Base-by-base conservation (phyloP, 2,797 vertebrate species). In the Eupleurogrammus muticus region DNA sequence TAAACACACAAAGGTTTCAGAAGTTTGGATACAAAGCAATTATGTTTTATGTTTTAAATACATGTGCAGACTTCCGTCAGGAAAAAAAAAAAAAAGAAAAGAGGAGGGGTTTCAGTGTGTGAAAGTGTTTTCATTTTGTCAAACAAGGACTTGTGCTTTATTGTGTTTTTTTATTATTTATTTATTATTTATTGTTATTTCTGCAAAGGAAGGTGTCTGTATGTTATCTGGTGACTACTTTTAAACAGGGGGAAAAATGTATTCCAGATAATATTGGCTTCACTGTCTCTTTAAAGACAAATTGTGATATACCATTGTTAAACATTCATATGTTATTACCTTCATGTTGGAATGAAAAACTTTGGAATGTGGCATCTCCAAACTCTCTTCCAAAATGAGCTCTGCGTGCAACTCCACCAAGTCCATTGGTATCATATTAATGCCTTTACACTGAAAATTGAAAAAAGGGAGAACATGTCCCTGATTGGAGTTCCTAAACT, bases 401-500 rank as follows among this genome's bases (percentile, higher is more conserved):
- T 17, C 1, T 2, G 51, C 12, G 47, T 50, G 20, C 42, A 36
- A 14, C 32, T 17, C 4, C 9, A 60, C 40, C 75, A 35, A n/a
- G 28, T 52, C 46, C 28, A 6, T 62, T 67, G 75, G 57, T 89
- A 89, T 92, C 91, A 92, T 92, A 94, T 94, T 89, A 92, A 95
- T 94, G 93, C 89, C 90, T 94, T 95, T 95, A 94, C 87, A 89
- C 94, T 93, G 93, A 95, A 93, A 94, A 93, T 94, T 93, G 92
- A 94, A 92, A 93, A 87, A 77, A 85, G 83, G 90, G 92, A 91
- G 92, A 94, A 94, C 94, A 93, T 83, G 94, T 74, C 93, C 92
- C 93, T 93, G 94, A 95, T 95, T 94, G 93, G 93, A 94, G 95
- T 93, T 81, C 87, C 95, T 96, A 94, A 96, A 94, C 94, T 95